Evolutionary conservation across 2,888 invertebrate genomes (phyloP), one percentile per base, ranked within the genome.

Genomic region (Perizoma affinitatum): DNA sequence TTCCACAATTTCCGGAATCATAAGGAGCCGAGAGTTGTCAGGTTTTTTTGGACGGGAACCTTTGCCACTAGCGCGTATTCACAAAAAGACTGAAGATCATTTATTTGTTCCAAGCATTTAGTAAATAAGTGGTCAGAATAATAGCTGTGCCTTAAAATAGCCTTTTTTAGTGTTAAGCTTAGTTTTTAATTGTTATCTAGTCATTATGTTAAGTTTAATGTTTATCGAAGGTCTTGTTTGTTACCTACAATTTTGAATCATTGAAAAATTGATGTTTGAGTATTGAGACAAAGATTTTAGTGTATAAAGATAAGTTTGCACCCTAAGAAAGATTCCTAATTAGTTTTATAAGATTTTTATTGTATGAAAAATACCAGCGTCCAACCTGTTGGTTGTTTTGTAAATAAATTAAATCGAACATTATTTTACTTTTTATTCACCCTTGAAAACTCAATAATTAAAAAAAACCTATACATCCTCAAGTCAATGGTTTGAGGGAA

Each of bases 291-390:
- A 90, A 90, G 90, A 90, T 89, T 85, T 66, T 82, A 82, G 58
- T 87, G 83, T 87, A 83, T 50, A 86, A 82, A 84, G 69, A 73
- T 85, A 83, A 66, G 68, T 55, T 63, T 88, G 89, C 73, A 90
- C 89, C 87, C 70, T 91, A 91, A 88, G 83, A 82, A 68, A 88
- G 88, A 91, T 92, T 92, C 92, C 91, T 91, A 92, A 88, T 88
- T 67, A 68, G 65, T 22, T 44, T 38, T 89, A 79, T 81, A 70
- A 75, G 77, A 74, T 75, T 72, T 69, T 79, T 77, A 75, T 61
- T 66, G 58, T 70, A 73, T 68, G 68, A 66, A 51, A 73, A 76
- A 70, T 70, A 79, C 74, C 84, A 79, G 76, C 74, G 67, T 70
- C 74, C 76, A 74, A 72, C 77, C 72, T 48, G 43, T 72, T 67